Evolutionary conservation across 2,797 vertebrate genomes (phyloP).

Genomic region (Trachurus trachurus): DNA sequence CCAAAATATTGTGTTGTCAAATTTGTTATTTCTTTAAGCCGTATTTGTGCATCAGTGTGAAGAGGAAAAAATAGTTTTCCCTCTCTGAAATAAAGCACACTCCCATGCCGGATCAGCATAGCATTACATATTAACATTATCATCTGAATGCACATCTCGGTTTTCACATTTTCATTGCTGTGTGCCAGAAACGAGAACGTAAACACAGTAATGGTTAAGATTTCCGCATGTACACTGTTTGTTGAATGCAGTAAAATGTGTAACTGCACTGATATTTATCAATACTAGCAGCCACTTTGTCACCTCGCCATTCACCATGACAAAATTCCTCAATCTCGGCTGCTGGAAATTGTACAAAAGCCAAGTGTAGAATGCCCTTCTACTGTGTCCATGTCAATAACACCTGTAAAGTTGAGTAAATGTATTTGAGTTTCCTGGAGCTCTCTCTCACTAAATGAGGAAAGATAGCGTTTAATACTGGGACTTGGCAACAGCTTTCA

Average conservation of each 20-base stretch:
- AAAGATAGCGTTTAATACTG: conserved; percentile 75
- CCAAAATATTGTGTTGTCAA: not conserved
- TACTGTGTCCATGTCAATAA: conserved; percentile 55
- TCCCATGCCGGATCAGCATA: conserved; percentile 36
- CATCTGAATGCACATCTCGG: conserved; percentile 43
- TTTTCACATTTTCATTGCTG: conserved; percentile 15
- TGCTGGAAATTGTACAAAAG: conserved; percentile 25
- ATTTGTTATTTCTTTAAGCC: not conserved
- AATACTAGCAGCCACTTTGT: not conserved
- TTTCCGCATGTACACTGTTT: conserved; percentile 11
- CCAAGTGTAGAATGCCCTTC: conserved; percentile 46
- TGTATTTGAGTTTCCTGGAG: conserved; percentile 67
- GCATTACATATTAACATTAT: conserved; percentile 39
- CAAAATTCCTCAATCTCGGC: conserved; percentile 25
- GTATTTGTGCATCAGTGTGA: conserved; percentile 7
- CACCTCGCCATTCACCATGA: not conserved
- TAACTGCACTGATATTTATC: conserved; percentile 30
- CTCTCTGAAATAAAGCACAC: conserved; percentile 13
- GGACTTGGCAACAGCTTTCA: conserved; percentile 73
- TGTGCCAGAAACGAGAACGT: conserved; percentile 33
- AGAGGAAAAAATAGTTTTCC: not conserved
- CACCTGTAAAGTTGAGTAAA: conserved; percentile 70
- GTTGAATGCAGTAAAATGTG: not conserved
- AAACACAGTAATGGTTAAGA: conserved; percentile 1
- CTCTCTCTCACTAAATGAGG: conserved; percentile 75